phyloP scores from a whole-genome alignment of 2,797 vertebrate genomes.

The Decapterus maruadsi region DNA sequence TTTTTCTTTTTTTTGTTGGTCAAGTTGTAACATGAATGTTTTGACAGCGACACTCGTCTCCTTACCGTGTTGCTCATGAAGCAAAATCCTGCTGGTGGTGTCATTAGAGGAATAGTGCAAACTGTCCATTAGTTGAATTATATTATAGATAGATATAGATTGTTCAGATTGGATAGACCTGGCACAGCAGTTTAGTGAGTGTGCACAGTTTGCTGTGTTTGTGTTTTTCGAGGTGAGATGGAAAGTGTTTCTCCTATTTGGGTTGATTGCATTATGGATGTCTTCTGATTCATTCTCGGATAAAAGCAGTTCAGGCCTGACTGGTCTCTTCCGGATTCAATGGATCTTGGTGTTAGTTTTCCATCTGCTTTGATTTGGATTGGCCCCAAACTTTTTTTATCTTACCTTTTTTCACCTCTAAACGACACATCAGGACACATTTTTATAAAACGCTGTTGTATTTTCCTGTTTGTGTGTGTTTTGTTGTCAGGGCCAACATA shows the following conservation, averaged over 20 bases:
- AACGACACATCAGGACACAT: not conserved
- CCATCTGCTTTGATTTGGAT: not conserved
- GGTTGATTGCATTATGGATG: not conserved
- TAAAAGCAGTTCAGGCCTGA: not conserved
- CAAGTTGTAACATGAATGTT: slow-evolving; percentile 12
- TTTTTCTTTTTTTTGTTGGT: not conserved
- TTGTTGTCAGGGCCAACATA: not conserved
- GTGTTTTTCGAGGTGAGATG: not conserved
- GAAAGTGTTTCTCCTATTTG: not conserved
- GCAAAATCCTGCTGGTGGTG: not conserved
- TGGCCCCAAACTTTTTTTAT: not conserved
- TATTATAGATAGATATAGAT: not conserved
- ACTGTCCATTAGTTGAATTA: not conserved
- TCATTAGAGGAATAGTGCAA: not conserved
- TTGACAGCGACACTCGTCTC: not conserved
- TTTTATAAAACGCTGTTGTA: not conserved
- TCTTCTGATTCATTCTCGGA: not conserved
- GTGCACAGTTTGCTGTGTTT: not conserved
- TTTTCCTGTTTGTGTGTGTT: not conserved
- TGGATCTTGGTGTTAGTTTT: not conserved
- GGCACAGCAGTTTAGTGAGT: not conserved
- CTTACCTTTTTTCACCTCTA: not conserved
- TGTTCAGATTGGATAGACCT: not conserved
- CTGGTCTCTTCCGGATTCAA: not conserved
- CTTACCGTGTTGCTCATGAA: not conserved